Percentiles rank a stretch among this genome's conserved stretches.
These are phyloP conservation scores for Seladonia tumulorum DNA, from an alignment of 2,888 invertebrate genomes.

Conservation along the genomic window DNA sequence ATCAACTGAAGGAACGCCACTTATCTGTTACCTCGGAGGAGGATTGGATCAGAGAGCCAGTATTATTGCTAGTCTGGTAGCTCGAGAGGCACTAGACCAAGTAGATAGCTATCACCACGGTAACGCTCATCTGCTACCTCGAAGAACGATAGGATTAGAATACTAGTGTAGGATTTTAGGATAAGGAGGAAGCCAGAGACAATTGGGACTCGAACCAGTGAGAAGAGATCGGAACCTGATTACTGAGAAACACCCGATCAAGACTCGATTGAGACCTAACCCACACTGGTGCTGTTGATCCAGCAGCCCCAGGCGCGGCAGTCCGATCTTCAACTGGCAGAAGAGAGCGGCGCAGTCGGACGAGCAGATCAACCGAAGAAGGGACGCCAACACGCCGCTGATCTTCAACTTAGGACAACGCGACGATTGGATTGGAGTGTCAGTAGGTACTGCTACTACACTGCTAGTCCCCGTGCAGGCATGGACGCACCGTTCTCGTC, in stretches of 20 bases:
- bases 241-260: background rate
- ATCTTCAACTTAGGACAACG: slow-evolving; percentile 64
- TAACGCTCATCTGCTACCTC: background rate
- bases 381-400: slow-evolving; percentile 75
- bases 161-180: background rate
- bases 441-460: background rate
- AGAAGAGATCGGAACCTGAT: background rate
- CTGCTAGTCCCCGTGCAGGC: background rate
- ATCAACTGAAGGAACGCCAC: slow-evolving; percentile 78
- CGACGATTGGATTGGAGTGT: background rate
- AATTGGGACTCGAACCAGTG: background rate
- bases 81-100: background rate
- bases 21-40: slow-evolving; percentile 67
- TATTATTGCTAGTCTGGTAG: background rate
- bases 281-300: slow-evolving; percentile 28
- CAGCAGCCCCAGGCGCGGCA: slow-evolving; percentile 76
- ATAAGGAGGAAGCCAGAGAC: background rate
- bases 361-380: slow-evolving; percentile 77
- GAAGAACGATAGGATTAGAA: background rate
- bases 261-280: slow-evolving; percentile 36
- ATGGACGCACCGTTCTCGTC: background rate
- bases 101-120: background rate
- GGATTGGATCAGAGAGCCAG: slow-evolving; percentile 38
- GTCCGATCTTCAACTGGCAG: slow-evolving; percentile 66
- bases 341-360: slow-evolving; percentile 76